These are phyloP conservation scores for Spheniscus humboldti DNA, from an alignment of 2,797 vertebrate genomes.

Conservation along the genomic window DNA sequence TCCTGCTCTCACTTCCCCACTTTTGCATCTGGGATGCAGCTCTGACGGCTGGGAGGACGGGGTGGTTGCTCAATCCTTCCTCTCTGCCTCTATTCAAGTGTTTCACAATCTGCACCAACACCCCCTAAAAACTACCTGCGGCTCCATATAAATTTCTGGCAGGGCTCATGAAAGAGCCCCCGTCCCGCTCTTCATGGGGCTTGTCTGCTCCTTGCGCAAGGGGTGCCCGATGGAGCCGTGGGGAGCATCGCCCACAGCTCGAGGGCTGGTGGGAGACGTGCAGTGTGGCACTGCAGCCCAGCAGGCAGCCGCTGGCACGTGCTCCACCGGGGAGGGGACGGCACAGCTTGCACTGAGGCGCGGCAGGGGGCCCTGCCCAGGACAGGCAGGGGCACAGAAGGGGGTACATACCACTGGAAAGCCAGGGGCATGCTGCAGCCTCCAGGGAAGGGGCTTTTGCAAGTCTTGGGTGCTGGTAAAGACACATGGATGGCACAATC, in stretches of 20 bases:
- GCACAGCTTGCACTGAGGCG: background rate
- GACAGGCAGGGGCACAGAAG: background rate
- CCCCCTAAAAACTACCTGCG: background rate
- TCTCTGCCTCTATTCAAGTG: background rate
- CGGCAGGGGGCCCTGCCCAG: background rate
- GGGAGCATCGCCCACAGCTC: background rate
- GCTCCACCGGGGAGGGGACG: background rate
- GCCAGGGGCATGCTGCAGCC: fast-evolving
- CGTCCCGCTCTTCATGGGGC: fast-evolving
- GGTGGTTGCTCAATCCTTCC: background rate
- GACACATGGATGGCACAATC: background rate
- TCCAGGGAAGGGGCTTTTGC: background rate
- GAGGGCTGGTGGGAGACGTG: background rate
- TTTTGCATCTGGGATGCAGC: background rate
- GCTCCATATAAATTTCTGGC: background rate
- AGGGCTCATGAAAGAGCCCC: background rate
- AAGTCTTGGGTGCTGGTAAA: background rate
- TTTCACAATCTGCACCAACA: constrained; percentile 7
- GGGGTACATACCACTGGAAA: fast-evolving
- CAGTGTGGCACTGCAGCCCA: background rate
- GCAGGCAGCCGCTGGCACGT: background rate
- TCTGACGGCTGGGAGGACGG: background rate
- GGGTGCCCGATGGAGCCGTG: fast-evolving
- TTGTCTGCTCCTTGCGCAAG: background rate
- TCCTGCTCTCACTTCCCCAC: background rate